Conservation (phyloP, 2,797 vertebrate genomes). For the Diplodus puntazzo region DNA sequence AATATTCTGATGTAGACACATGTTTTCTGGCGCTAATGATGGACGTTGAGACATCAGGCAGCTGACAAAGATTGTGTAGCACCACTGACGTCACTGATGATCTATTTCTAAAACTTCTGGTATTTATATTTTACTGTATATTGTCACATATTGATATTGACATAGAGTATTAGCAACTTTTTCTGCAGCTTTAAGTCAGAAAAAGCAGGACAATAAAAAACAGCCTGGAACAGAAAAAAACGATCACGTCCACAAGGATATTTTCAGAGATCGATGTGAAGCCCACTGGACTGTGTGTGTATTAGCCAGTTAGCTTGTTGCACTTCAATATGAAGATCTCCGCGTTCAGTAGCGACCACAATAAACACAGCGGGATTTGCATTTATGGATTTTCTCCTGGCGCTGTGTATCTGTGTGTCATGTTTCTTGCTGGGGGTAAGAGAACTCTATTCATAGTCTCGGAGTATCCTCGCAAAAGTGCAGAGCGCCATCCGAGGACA, state of each 20-base stretch:
- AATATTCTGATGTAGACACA: too few species aligned
- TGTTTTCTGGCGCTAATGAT: too few species aligned
- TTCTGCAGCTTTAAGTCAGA: slow-evolving; percentile 9
- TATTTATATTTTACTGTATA: too few species aligned
- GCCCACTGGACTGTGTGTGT: slow-evolving; percentile 44
- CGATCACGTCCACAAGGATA: slow-evolving; percentile 29
- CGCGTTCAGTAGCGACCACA: slow-evolving; percentile 43
- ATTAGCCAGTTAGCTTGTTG: slow-evolving; percentile 52
- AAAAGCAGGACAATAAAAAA: slow-evolving; percentile 55
- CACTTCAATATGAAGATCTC: slow-evolving; percentile 57
- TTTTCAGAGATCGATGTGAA: slow-evolving; percentile 65
- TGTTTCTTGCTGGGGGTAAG: slow-evolving; percentile 39
- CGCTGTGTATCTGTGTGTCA: slow-evolving; percentile 31
- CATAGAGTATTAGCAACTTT: slow-evolving; percentile 15
- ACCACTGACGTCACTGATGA: too few species aligned
- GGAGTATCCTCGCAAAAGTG: neutral
- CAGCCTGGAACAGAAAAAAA: slow-evolving; percentile 29
- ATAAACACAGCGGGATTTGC: slow-evolving; percentile 65
- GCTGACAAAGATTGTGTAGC: too few species aligned
- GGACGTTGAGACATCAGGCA: too few species aligned
- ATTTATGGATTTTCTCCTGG: slow-evolving; percentile 73
- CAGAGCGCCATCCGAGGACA: neutral
- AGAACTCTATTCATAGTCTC: slow-evolving; percentile 50
- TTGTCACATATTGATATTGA: neutral
- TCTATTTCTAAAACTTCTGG: too few species aligned